Evolutionary conservation across 2,797 vertebrate genomes (phyloP), one percentile per base, ranked within the genome.

Genomic region (Onychomys arenicola): DNA sequence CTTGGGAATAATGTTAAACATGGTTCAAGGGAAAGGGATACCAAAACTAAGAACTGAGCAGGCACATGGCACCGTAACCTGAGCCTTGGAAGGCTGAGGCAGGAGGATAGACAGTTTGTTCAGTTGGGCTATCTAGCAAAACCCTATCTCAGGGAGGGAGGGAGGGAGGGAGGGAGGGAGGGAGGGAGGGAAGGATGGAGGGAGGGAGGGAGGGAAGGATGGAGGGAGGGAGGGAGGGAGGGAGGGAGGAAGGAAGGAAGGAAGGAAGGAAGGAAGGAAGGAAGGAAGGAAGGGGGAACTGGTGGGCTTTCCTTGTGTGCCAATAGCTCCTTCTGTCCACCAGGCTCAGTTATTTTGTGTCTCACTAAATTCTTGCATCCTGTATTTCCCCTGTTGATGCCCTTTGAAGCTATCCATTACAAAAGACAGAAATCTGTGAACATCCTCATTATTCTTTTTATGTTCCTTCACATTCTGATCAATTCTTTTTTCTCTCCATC

Each of bases 381-480:
- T 55, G 61, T 65, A 57, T n/a, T 76, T 34, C 63, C n/a, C 37
- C 57, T 52, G 46, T 83, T 76, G 78, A 29, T 77, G 27, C 57
- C 93, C 91, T 91, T 69, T 73, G 93, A 96, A 81, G 75, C 37
- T 49, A 67, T 1, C 9, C 37, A 40, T 57, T 69, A 95, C 4
- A n/a, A 78, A 83, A 85, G 43, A 49, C 16, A 83, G 34, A 73
- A 71, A 85, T 67, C 73, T 71, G 82, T 75, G 71, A 32, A 32
- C 19, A 29, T 43, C 11, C 34, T 49, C 34, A 52, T 76, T 71
- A 77, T 71, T 89, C 69, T 87, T 86, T 29, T 69, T 73, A 81
- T 93, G 88, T 19, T 80, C 83, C 92, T 40, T 63, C 34, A 85
- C 14, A 95, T 86, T 93, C 43, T 86, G 13, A 96, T n/a, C 67